Evolutionary conservation across 2,113 vertebrate species (phyloP).

Genomic region (Columba janthina): DNA sequence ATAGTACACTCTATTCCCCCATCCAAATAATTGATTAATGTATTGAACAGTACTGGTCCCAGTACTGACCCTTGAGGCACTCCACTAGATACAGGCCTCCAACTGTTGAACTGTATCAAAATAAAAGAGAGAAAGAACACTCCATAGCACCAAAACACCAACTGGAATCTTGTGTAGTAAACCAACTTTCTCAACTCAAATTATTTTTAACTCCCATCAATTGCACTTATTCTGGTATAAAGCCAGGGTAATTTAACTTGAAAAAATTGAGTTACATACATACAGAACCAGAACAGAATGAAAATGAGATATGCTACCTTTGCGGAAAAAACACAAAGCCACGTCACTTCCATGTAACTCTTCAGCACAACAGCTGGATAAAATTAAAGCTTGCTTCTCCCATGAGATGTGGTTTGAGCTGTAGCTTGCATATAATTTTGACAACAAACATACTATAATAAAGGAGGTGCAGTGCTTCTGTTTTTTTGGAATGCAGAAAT

Average conservation of each 20-base stretch:
- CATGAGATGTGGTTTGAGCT: neutral
- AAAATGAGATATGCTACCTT: neutral
- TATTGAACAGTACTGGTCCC: too few relatives aligned
- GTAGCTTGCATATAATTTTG: neutral
- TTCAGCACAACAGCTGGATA: neutral
- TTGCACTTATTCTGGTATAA: neutral
- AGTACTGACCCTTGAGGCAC: too few relatives aligned
- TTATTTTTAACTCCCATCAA: neutral
- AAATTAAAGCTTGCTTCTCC: constrained; percentile 7
- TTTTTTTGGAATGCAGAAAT: neutral
- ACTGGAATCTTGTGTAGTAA: neutral
- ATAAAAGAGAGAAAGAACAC: neutral
- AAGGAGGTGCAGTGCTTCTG: neutral
- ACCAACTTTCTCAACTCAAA: neutral
- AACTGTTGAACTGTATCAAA: neutral
- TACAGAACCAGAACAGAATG: neutral
- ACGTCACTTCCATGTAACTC: neutral
- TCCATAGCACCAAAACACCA: neutral
- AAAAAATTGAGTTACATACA: neutral
- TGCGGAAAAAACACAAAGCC: neutral
- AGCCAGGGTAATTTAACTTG: neutral
- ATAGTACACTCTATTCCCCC: too few relatives aligned
- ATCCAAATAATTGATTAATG: too few relatives aligned
- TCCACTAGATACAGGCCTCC: too few relatives aligned
- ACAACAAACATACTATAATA: neutral